These are phyloP conservation scores for Chaunax sp. DNA, from an alignment of 2,797 vertebrate species.

Conservation along the genomic window DNA sequence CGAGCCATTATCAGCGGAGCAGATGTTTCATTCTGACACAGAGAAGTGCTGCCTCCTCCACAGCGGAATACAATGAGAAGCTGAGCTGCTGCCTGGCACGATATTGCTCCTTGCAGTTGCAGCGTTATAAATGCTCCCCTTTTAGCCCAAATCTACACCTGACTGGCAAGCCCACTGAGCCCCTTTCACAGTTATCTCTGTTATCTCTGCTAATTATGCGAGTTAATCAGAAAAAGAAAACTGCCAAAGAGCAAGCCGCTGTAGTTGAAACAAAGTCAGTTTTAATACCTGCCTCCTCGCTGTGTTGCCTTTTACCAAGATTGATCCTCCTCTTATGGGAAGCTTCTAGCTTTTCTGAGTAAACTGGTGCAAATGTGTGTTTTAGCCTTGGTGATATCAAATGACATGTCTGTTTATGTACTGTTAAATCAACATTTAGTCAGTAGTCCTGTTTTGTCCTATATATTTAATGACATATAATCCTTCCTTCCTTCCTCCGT, in stretches of 20 bases:
- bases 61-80: constrained; percentile 57
- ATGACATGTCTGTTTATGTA: constrained; percentile 31
- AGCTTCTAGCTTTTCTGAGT: constrained; percentile 14
- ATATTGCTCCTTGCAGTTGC: constrained; percentile 48
- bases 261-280: constrained; percentile 23
- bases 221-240: constrained; percentile 18
- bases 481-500: constrained; percentile 26
- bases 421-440: constrained; percentile 42
- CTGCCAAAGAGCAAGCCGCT: constrained; percentile 11
- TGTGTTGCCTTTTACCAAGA: constrained; percentile 16
- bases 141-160: constrained; percentile 49
- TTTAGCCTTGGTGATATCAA: constrained; percentile 31
- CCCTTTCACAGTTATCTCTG: constrained; percentile 27
- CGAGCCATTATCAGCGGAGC: constrained; percentile 47
- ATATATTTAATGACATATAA: constrained; percentile 45
- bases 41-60: constrained; percentile 40
- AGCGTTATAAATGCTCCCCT: constrained; percentile 53
- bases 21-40: constrained; percentile 72
- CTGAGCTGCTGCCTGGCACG: constrained; percentile 39
- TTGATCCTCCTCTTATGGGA: not conserved
- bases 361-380: constrained; percentile 36
- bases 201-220: constrained; percentile 33
- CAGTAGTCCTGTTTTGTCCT: constrained; percentile 26
- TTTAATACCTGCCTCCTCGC: constrained; percentile 5
- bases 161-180: constrained; percentile 31